phyloP scores from a whole-genome alignment of 1,140 invertebrate genomes.

The Cydia fagiglandana region DNA sequence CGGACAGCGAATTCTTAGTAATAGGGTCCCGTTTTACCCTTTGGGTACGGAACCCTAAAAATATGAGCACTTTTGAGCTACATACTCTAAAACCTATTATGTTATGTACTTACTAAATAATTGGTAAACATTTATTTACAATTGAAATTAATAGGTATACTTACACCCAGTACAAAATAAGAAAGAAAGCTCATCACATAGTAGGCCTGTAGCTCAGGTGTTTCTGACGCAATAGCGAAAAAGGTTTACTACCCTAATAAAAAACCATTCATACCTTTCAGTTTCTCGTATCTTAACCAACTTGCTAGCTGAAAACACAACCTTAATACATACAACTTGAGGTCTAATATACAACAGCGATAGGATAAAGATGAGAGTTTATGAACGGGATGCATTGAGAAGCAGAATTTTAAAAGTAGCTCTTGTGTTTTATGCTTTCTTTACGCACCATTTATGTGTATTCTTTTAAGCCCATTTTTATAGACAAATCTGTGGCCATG shows the following conservation, averaged over 20 bases:
- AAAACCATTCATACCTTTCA: background rate
- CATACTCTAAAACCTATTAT: too few relatives aligned
- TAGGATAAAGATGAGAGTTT: background rate
- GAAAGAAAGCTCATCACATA: background rate
- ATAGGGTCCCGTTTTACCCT: too few relatives aligned
- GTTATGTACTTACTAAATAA: too few relatives aligned
- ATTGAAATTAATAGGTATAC: background rate
- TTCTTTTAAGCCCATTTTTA: slow-evolving; percentile 22
- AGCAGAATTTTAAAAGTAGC: slow-evolving; percentile 13
- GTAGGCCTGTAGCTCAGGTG: background rate
- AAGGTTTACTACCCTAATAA: slow-evolving; percentile 11
- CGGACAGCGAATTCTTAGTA: too few relatives aligned
- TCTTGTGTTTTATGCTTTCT: background rate
- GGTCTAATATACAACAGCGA: background rate
- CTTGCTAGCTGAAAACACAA: background rate
- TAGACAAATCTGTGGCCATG: background rate
- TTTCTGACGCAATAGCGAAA: background rate
- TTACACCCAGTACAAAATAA: background rate
- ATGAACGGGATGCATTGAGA: background rate
- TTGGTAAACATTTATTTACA: too few relatives aligned
- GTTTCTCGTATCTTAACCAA: background rate
- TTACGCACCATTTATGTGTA: slow-evolving; percentile 6
- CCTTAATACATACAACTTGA: background rate
- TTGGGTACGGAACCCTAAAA: too few relatives aligned
- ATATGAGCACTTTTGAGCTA: too few relatives aligned